Percentiles rank a stretch among this genome's conserved stretches.
phyloP scores from a whole-genome alignment of 2,797 vertebrate species.

The Ctenopoma kingsleyae region DNA sequence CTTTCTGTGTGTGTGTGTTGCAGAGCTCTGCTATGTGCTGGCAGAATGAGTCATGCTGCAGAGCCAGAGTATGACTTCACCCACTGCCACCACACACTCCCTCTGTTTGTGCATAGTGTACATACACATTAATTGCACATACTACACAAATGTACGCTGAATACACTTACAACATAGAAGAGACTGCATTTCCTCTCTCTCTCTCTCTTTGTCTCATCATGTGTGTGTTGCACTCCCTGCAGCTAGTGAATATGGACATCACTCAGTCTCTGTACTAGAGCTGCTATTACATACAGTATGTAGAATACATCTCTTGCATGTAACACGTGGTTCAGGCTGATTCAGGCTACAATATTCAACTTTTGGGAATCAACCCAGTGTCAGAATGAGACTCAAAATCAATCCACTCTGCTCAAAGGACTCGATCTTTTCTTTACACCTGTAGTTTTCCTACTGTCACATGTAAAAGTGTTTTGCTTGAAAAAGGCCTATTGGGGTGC shows the following conservation, averaged over 20 bases:
- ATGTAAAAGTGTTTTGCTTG: too few relatives aligned
- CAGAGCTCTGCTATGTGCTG: slow-evolving; percentile 49
- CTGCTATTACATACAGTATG: slow-evolving; percentile 4
- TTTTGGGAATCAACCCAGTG: too few relatives aligned
- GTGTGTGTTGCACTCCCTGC: not conserved
- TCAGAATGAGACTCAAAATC: too few relatives aligned
- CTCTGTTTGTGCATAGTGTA: slow-evolving; percentile 15
- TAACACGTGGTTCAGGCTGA: too few relatives aligned
- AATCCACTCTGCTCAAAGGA: too few relatives aligned
- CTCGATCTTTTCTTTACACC: too few relatives aligned
- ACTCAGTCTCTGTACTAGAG: slow-evolving; percentile 15
- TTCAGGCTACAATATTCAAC: too few relatives aligned
- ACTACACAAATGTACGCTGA: not conserved
- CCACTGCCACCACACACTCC: slow-evolving; percentile 46
- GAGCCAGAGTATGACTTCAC: slow-evolving; percentile 64
- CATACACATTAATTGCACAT: slow-evolving; percentile 8
- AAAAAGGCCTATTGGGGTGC: too few relatives aligned
- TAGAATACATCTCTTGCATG: too few relatives aligned
- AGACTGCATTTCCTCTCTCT: not conserved
- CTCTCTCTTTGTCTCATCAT: not conserved
- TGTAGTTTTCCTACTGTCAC: too few relatives aligned
- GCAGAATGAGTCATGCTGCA: slow-evolving; percentile 81
- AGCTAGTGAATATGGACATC: not conserved
- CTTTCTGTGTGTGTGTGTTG: slow-evolving; percentile 23
- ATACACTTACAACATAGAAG: not conserved